Evolutionary conservation across 2,888 invertebrate genomes (phyloP).

Genomic region (Hedychridium roseum): DNA sequence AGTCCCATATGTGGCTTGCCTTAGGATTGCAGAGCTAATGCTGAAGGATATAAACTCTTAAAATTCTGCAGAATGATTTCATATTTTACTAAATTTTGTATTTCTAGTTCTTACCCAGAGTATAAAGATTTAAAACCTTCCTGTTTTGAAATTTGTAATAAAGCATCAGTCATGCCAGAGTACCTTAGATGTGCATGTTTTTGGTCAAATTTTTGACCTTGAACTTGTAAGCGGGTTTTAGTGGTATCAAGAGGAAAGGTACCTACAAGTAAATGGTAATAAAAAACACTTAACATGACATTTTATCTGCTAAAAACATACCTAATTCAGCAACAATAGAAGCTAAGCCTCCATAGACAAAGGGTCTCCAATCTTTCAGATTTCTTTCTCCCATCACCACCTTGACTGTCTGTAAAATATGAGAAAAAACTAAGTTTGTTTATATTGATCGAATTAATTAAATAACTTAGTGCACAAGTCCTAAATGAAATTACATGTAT

Average conservation of each 20-base stretch:
- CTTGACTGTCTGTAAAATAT: neutral
- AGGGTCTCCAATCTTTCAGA: constrained; percentile 93
- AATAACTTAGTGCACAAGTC: no score
- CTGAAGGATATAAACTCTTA: no score
- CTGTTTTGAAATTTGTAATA: constrained; percentile 83
- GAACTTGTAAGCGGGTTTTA: constrained; percentile 92
- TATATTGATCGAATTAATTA: no score
- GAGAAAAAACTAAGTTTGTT: neutral
- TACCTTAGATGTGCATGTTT: constrained; percentile 80
- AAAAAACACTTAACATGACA: neutral
- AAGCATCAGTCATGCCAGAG: constrained; percentile 91
- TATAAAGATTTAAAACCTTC: constrained; percentile 89
- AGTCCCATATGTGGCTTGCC: constrained; percentile 95
- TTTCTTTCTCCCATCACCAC: constrained; percentile 78
- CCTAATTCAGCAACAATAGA: constrained; percentile 94
- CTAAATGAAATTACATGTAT: no score
- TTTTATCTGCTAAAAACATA: constrained; percentile 63
- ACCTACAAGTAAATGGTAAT: constrained; percentile 66
- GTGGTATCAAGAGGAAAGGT: constrained; percentile 97
- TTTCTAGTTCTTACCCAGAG: constrained; percentile 72
- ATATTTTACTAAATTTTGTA: constrained; percentile 3
- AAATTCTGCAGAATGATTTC: neutral
- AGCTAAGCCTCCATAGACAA: constrained; percentile 92
- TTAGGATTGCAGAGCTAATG: constrained; percentile 89
- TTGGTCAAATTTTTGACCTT: constrained; percentile 86